These are phyloP conservation scores for Neodiprion fabricii DNA, from an alignment of 1,140 invertebrate genomes.

Conservation along the genomic window DNA sequence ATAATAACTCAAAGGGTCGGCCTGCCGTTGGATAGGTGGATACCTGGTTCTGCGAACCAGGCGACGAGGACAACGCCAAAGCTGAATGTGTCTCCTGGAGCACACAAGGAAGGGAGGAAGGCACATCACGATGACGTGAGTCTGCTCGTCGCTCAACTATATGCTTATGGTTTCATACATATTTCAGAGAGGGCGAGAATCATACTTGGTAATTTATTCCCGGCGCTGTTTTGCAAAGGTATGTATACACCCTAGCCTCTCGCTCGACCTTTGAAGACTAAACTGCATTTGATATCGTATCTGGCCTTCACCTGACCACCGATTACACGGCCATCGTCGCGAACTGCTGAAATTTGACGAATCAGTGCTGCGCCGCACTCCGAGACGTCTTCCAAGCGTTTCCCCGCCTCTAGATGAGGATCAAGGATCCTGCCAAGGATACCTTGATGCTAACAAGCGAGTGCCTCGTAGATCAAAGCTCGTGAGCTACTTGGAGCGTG, in stretches of 20 bases:
- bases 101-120: too few relatives aligned
- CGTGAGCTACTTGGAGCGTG: constrained; percentile 15
- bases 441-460: background rate
- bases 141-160: constrained; percentile 32
- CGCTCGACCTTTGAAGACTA: background rate
- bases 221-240: constrained; percentile 12
- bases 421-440: too few relatives aligned
- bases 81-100: too few relatives aligned
- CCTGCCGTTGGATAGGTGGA: constrained; percentile 14
- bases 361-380: too few relatives aligned
- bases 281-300: background rate
- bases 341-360: too few relatives aligned
- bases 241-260: background rate
- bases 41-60: constrained; percentile 28
- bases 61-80: constrained; percentile 10
- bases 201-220: constrained; percentile 52
- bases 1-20: constrained; percentile 57
- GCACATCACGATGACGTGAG: too few relatives aligned
- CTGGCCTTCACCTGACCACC: too few relatives aligned
- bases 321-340: too few relatives aligned
- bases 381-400: too few relatives aligned
- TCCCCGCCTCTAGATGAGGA: too few relatives aligned
- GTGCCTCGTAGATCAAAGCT: background rate
- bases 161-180: constrained; percentile 54
- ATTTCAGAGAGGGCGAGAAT: constrained; percentile 48